Evolutionary conservation across 2,113 vertebrate genomes (phyloP), one percentile per base, ranked within the genome.

Genomic region (Rynchops niger): DNA sequence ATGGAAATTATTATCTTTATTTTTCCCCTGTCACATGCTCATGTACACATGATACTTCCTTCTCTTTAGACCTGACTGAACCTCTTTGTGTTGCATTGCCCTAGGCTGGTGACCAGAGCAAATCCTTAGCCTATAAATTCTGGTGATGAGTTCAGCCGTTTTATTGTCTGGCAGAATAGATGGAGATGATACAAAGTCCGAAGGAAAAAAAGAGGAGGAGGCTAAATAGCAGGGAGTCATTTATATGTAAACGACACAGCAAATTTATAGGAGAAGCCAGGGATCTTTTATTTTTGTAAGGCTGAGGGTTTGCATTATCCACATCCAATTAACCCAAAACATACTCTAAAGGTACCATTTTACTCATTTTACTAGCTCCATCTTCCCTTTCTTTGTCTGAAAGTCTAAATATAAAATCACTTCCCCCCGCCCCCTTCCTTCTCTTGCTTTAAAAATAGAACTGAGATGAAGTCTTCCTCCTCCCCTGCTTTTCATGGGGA

Each of bases 371-470:
- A 58, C 53, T 69, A 30, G 0, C 56, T 85, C 25, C 70, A n/a
- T 74, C 71, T 91, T 95, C 40, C 56, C 22, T 93, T 72, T 85
- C 82, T 90, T 94, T 89, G 59, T 95, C 92, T 94, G 61, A 93
- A 96, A 62, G 40, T 55, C 82, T 96, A 97, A 95, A 95, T 90
- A 94, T 88, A 95, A 97, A 96, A 82, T 71, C 80, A 76, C 7
- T 15, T 19, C 8, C 25, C 32, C n/a, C 8, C 34, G 5, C 30
- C 18, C 26, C 36, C 29, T 53, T 59, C 23, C 71, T 53, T 52
- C 36, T 86, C 84, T 71, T 67, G 26, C 47, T 95, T 97, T 95
- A 96, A 94, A 97, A 97, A 97, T 97, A 90, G 94, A 96, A 87
- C 66, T 79, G 42, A 88, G 77, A 83, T 89, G 53, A 93, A 90